Percentiles rank a stretch among this genome's conserved stretches.
These are phyloP conservation scores for Lathronympha strigana DNA, from an alignment of 2,888 invertebrate species.

Conservation along the genomic window DNA sequence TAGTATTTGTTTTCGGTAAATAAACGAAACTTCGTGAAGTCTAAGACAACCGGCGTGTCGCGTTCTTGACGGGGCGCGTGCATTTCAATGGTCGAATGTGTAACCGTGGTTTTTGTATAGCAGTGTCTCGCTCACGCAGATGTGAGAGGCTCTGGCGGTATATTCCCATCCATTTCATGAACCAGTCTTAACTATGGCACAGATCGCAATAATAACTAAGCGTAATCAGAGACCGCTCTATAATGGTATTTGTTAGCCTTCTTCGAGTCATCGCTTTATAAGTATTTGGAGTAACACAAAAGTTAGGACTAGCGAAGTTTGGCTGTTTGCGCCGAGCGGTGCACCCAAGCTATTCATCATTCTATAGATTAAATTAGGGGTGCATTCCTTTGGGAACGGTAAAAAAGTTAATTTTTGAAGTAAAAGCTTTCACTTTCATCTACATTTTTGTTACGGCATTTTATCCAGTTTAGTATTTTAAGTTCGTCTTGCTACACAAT, in stretches of 20 bases:
- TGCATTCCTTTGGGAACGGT: slow-evolving; percentile 29
- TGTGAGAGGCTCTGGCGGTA: slow-evolving; percentile 52
- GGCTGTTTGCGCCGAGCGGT: slow-evolving; percentile 67
- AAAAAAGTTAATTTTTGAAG: slow-evolving; percentile 42
- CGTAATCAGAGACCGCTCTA: neutral
- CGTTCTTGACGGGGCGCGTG: slow-evolving; percentile 76
- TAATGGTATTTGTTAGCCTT: neutral
- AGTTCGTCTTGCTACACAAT: too few species aligned
- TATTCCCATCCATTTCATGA: neutral
- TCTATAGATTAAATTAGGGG: slow-evolving; percentile 1
- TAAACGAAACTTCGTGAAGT: slow-evolving; percentile 68
- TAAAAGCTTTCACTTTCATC: neutral
- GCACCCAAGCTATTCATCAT: slow-evolving; percentile 57
- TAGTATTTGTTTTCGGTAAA: slow-evolving; percentile 65
- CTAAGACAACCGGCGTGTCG: slow-evolving; percentile 68
- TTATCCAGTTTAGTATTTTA: neutral
- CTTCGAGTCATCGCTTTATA: neutral
- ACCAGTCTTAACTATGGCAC: neutral
- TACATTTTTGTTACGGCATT: slow-evolving; percentile 1
- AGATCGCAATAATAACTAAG: neutral
- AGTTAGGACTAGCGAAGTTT: slow-evolving; percentile 60
- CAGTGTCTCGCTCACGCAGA: slow-evolving; percentile 67
- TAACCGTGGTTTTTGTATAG: slow-evolving; percentile 83
- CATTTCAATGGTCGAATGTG: slow-evolving; percentile 83
- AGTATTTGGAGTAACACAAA: neutral